Conservation (phyloP, 2,797 vertebrate species). For the Sebastolobus alascanus region DNA sequence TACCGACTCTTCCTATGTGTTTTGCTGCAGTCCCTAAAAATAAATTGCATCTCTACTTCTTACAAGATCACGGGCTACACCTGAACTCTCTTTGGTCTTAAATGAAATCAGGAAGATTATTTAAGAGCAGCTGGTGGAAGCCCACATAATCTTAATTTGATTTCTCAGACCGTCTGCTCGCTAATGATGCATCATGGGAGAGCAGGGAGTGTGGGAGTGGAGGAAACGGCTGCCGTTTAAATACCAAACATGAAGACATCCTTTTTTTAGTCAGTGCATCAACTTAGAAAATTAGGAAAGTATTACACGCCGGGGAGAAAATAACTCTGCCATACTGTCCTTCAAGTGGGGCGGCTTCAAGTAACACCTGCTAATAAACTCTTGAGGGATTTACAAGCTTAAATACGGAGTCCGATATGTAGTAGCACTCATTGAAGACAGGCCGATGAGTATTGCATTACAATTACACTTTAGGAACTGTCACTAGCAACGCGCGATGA, state of each 20-base stretch:
- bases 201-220: constrained; percentile 1
- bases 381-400: constrained; percentile 20
- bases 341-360: constrained; percentile 29
- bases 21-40: background rate
- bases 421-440: constrained; percentile 14
- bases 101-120: constrained; percentile 3
- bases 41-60: background rate
- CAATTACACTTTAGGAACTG: background rate
- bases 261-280: constrained; percentile 25
- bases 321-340: constrained; percentile 34
- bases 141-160: constrained; percentile 13
- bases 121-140: constrained; percentile 32
- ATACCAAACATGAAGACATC: constrained; percentile 16
- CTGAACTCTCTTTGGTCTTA: background rate
- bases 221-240: constrained; percentile 20
- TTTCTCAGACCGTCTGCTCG: background rate
- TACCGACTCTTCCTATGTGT: constrained; percentile 12
- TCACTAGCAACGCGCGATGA: background rate
- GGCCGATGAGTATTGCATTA: constrained; percentile 1
- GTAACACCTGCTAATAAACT: constrained; percentile 54
- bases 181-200: constrained; percentile 35
- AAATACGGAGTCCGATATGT: constrained; percentile 34
- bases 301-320: constrained; percentile 48
- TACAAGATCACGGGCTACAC: background rate
- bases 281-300: constrained; percentile 42